phyloP scores from a whole-genome alignment of 2,113 vertebrate species.

The Catharus bicknelli region DNA sequence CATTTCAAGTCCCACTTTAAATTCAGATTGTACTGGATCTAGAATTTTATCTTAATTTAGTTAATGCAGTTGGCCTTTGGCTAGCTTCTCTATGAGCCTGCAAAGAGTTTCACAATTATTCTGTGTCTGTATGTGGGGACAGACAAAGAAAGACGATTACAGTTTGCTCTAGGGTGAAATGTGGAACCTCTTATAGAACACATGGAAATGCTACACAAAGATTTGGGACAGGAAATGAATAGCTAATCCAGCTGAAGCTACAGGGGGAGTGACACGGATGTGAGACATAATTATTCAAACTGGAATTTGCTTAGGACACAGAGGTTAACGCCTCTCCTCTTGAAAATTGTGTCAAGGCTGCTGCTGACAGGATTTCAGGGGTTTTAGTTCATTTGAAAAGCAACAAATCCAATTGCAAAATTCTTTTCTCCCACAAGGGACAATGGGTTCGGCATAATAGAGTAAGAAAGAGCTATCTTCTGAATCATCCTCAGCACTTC shows the following conservation, averaged over 20 bases:
- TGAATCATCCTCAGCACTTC: background rate
- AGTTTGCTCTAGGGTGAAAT: slow-evolving; percentile 48
- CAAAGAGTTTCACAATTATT: slow-evolving; percentile 27
- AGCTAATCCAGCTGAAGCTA: slow-evolving; percentile 47
- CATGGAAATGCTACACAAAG: slow-evolving; percentile 37
- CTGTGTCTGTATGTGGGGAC: background rate
- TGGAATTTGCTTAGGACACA: slow-evolving; percentile 26
- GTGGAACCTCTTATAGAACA: slow-evolving; percentile 36
- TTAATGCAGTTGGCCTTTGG: slow-evolving; percentile 48
- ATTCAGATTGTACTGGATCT: slow-evolving; percentile 29
- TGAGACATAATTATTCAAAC: slow-evolving; percentile 34
- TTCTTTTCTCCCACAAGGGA: background rate
- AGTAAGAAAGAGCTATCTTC: background rate
- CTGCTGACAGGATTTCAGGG: background rate
- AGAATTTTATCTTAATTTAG: slow-evolving; percentile 46
- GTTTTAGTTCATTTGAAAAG: slow-evolving; percentile 5
- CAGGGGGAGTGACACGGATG: background rate
- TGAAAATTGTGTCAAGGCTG: slow-evolving; percentile 4
- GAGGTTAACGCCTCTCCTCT: slow-evolving; percentile 23
- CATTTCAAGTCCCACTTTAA: slow-evolving; percentile 18
- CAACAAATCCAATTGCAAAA: background rate
- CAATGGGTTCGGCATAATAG: background rate
- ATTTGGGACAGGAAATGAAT: slow-evolving; percentile 40
- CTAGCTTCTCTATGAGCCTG: slow-evolving; percentile 25
- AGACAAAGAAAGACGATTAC: slow-evolving; percentile 43